Conservation (phyloP, 2,888 invertebrate species). For the Ephialtes manifestator region DNA sequence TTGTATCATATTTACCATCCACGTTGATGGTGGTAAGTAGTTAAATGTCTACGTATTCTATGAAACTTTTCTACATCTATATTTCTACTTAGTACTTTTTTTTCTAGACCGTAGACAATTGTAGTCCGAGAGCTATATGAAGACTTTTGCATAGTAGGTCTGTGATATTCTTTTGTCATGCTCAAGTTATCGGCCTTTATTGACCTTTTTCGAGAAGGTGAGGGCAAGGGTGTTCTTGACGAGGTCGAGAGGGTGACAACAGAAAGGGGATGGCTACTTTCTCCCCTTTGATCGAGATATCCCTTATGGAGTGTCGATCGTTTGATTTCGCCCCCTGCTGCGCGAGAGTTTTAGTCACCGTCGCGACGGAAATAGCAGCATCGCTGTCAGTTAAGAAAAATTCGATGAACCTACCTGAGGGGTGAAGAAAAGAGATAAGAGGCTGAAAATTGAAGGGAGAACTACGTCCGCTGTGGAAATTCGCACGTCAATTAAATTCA, state of each 20-base stretch:
- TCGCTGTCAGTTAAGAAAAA: conserved; percentile 38
- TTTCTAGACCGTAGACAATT: not conserved
- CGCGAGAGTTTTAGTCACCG: not conserved
- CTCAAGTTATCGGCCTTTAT: conserved; percentile 14
- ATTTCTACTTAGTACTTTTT: not conserved
- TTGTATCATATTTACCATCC: too few species aligned
- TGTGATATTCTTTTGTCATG: conserved; percentile 32
- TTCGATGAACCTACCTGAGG: not conserved
- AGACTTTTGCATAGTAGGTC: not conserved
- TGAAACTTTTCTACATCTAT: not conserved
- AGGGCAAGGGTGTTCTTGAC: conserved; percentile 14
- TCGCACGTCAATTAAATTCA: conserved; percentile 30
- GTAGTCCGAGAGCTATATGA: not conserved
- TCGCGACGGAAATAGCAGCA: conserved; percentile 29
- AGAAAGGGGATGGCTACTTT: conserved; percentile 16
- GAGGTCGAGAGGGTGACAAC: conserved; percentile 45
- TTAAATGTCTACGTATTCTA: too few species aligned
- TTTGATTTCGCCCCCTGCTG: not conserved
- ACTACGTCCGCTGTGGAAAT: not conserved
- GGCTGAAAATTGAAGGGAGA: conserved; percentile 4
- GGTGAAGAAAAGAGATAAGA: too few species aligned
- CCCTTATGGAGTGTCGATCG: conserved; percentile 29
- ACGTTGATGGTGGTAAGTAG: too few species aligned
- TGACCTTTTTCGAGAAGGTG: conserved; percentile 15
- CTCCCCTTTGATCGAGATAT: conserved; percentile 44